A percentile compares a stretch with the other conserved stretches of the same genome.
Conservation (phyloP, 2,113 vertebrate genomes). For the Xiphias gladius region DNA sequence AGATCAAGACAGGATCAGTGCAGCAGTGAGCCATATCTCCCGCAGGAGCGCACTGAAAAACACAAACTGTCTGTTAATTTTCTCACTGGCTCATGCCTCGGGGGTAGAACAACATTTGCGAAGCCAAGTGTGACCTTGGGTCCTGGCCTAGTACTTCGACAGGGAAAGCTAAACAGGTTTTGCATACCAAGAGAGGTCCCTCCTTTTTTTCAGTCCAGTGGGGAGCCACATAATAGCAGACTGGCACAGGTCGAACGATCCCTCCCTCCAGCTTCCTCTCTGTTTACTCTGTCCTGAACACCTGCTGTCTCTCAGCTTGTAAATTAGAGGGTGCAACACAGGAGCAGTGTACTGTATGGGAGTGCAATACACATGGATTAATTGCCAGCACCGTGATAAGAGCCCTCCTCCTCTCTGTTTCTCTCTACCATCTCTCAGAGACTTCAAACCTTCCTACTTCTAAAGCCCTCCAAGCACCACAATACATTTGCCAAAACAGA, state of each 20-base stretch:
- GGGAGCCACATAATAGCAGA: conserved; percentile 66
- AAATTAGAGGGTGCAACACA: conserved; percentile 75
- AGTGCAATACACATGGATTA: conserved; percentile 61
- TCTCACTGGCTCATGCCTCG: conserved; percentile 47
- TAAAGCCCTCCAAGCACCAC: conserved; percentile 21
- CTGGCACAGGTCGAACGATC: conserved; percentile 40
- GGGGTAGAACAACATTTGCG: conserved; percentile 65
- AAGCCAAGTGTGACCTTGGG: conserved; percentile 73
- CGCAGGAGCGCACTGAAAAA: conserved; percentile 45
- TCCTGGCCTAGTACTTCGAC: conserved; percentile 48
- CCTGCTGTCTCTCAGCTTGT: conserved; percentile 75
- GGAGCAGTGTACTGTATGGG: conserved; percentile 59
- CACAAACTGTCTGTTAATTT: conserved; percentile 62
- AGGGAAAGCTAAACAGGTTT: conserved; percentile 62
- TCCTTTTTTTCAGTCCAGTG: conserved; percentile 62
- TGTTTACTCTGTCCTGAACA: conserved; percentile 73
- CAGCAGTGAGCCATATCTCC: conserved; percentile 56
- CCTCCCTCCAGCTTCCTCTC: conserved; percentile 62
- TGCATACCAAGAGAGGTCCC: conserved; percentile 72
- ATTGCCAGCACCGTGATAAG: conserved; percentile 67
- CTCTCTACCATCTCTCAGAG: conserved; percentile 40
- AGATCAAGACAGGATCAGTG: conserved; percentile 55
- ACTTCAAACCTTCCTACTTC: conserved; percentile 39
- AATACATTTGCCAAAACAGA: conserved; percentile 45
- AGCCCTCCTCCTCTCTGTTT: conserved; percentile 50